Conservation (phyloP, 2,888 invertebrate species). For the Hoplodrina ambigua region DNA sequence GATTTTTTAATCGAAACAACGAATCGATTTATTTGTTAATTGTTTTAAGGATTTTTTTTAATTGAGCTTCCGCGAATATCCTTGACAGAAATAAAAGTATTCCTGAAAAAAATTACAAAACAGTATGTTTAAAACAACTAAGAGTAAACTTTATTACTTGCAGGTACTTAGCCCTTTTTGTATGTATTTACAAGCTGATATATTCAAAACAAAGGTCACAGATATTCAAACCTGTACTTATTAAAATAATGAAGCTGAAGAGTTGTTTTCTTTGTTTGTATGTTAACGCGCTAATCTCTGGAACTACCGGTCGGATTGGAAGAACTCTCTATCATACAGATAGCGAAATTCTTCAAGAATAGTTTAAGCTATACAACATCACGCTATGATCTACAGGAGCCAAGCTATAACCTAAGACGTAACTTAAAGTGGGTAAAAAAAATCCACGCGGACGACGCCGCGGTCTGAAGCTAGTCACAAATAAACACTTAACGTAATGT, state of each 20-base stretch:
- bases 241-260: too few relatives aligned
- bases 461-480: slow-evolving; percentile 7
- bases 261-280: too few relatives aligned
- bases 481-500: slow-evolving; percentile 34
- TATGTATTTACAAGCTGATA: background rate
- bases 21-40: background rate
- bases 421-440: too few relatives aligned
- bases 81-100: slow-evolving; percentile 23
- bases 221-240: slow-evolving; percentile 18
- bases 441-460: too few relatives aligned
- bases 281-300: too few relatives aligned
- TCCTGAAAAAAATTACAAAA: slow-evolving; percentile 21
- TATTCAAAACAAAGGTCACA: background rate
- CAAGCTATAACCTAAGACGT: too few relatives aligned
- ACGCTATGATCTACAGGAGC: too few relatives aligned
- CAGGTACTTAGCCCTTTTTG: background rate
- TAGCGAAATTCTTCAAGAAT: too few relatives aligned
- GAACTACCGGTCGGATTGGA: too few relatives aligned
- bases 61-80: slow-evolving; percentile 1
- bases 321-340: too few relatives aligned
- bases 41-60: slow-evolving; percentile 10
- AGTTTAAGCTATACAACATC: too few relatives aligned
- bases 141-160: background rate
- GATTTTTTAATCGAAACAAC: background rate
- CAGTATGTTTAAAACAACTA: background rate